phyloP scores from a whole-genome alignment of 2,797 vertebrate genomes.

The Micropoecilia bifurca region DNA sequence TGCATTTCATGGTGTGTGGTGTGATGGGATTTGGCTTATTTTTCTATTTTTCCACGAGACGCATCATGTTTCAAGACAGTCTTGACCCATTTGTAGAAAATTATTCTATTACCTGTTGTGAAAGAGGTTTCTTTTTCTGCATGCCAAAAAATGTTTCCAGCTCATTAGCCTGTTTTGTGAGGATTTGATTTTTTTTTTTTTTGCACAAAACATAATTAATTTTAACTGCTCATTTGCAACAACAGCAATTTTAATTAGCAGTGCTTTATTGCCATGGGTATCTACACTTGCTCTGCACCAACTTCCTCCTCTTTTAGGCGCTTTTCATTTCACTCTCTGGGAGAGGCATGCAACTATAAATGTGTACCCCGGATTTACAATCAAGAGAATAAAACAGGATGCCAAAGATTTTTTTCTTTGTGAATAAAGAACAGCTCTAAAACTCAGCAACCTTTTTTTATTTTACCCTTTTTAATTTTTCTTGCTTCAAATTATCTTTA shows the following conservation, averaged over 20 bases:
- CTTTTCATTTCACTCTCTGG: constrained; percentile 42
- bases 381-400: constrained; percentile 41
- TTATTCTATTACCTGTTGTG: constrained; percentile 38
- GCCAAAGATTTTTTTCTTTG: constrained; percentile 33
- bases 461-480: neutral
- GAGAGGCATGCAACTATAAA: constrained; percentile 48
- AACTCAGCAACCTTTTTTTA: constrained; percentile 12
- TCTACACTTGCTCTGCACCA: constrained; percentile 30
- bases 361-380: constrained; percentile 40
- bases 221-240: constrained; percentile 61
- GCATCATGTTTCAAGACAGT: constrained; percentile 28
- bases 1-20: constrained; percentile 25
- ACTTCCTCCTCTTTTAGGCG: constrained; percentile 55
- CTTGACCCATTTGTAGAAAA: constrained; percentile 59
- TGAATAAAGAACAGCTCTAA: constrained; percentile 24
- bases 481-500: constrained; percentile 24
- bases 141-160: constrained; percentile 46
- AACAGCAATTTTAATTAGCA: constrained; percentile 67
- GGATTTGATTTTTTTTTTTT: constrained; percentile 37
- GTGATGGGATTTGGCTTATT: neutral
- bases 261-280: constrained; percentile 39
- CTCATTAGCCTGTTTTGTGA: constrained; percentile 57
- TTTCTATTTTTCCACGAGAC: neutral
- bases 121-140: constrained; percentile 27
- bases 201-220: constrained; percentile 60